Percentiles rank a stretch among this genome's conserved stretches.
phyloP scores from a whole-genome alignment of 2,797 vertebrate genomes.

The Dicrostonyx torquatus region DNA sequence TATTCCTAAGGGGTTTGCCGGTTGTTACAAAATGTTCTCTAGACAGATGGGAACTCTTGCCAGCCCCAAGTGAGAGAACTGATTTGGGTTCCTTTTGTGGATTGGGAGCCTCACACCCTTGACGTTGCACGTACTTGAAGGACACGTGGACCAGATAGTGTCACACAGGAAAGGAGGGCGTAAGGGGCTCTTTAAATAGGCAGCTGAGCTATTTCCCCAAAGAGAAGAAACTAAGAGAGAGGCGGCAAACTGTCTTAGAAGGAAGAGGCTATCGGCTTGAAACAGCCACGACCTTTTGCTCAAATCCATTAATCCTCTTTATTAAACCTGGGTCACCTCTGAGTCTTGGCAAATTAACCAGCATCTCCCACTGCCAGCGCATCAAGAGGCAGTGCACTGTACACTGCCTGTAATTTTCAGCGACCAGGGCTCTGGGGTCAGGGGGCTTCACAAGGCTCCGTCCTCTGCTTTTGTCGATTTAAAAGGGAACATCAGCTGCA shows the following conservation, averaged over 20 bases:
- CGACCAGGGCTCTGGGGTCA: constrained; percentile 83
- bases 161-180: not conserved
- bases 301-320: constrained; percentile 91
- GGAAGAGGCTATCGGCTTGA: constrained; percentile 87
- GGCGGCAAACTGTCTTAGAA: constrained; percentile 82
- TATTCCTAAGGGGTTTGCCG: not conserved
- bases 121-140: not conserved
- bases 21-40: not conserved
- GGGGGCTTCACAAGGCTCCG: constrained; percentile 81
- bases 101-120: not conserved
- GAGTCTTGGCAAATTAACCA: constrained; percentile 89
- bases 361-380: constrained; percentile 86
- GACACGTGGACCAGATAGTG: not conserved
- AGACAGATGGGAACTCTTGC: not conserved
- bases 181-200: constrained; percentile 59
- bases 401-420: constrained; percentile 85
- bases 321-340: constrained; percentile 90
- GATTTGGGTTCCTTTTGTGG: not conserved
- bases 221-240: constrained; percentile 73
- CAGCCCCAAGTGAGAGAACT: not conserved
- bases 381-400: constrained; percentile 82
- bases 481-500: constrained; percentile 84
- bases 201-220: constrained; percentile 61
- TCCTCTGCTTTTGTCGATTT: constrained; percentile 86
- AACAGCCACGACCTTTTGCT: constrained; percentile 89